A percentile compares a stretch with the other conserved stretches of the same genome.
Conservation (phyloP, 64 coral and sea anemone species). For the Acropora tenuis region DNA sequence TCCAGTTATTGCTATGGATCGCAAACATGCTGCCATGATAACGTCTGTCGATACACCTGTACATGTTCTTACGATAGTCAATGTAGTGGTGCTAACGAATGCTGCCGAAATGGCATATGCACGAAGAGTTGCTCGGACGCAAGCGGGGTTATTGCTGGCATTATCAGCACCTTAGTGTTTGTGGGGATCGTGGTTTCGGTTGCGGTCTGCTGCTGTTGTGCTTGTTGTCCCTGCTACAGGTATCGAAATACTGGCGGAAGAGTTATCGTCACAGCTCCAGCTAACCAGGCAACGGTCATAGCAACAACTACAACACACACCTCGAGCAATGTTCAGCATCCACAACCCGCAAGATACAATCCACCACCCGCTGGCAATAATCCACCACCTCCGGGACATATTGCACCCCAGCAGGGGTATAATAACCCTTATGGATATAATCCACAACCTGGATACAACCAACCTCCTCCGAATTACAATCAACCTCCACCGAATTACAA, state of each 20-base stretch:
- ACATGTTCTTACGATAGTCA: background rate
- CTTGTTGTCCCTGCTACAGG: slow-evolving; percentile 31
- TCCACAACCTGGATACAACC: background rate
- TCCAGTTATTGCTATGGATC: too few species aligned
- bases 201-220: slow-evolving; percentile 10
- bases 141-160: background rate
- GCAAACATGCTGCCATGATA: too few species aligned
- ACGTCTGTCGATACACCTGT: too few species aligned
- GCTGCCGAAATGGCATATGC: background rate
- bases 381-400: background rate
- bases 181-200: background rate
- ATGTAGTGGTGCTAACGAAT: background rate
- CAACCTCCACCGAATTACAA: background rate
- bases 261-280: background rate
- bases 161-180: background rate
- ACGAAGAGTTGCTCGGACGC: background rate
- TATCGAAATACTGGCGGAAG: background rate
- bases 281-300: too few species aligned
- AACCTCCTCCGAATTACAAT: background rate
- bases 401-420: background rate
- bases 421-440: background rate
- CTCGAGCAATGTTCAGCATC: background rate
- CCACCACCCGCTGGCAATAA: background rate
- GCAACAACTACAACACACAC: background rate
- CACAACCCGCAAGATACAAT: too few species aligned